phyloP scores from a whole-genome alignment of 1,140 invertebrate genomes.

The Cyphomyrmex costatus region DNA sequence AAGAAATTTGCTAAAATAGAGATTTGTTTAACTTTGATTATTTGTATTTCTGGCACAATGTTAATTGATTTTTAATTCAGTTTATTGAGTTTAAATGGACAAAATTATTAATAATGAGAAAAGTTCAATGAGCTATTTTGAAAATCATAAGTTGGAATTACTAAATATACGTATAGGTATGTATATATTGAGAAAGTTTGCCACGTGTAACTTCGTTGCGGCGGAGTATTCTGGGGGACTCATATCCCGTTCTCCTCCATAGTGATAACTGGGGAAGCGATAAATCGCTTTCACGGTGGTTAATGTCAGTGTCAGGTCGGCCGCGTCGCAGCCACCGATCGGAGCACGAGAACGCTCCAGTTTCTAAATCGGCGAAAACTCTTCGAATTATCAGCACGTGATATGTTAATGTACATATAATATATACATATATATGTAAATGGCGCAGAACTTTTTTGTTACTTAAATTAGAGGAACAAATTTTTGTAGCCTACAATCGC shows the following conservation, averaged over 20 bases:
- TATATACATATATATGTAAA: background rate
- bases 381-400: background rate
- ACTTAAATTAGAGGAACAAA: background rate
- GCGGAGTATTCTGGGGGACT: conserved; percentile 7
- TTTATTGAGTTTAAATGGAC: background rate
- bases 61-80: conserved; percentile 10
- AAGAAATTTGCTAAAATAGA: background rate
- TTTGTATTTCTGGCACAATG: background rate
- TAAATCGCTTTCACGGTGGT: conserved; percentile 79
- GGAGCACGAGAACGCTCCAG: conserved; percentile 20
- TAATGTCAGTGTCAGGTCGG: conserved; percentile 79
- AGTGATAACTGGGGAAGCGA: conserved; percentile 71
- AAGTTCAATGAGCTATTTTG: background rate
- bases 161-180: background rate
- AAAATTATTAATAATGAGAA: background rate
- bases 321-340: conserved; percentile 40
- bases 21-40: background rate
- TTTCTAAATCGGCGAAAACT: conserved; percentile 62
- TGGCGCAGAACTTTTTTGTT: background rate
- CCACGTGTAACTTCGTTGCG: conserved; percentile 5
- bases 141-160: background rate
- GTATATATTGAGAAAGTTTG: background rate
- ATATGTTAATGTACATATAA: background rate
- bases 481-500: background rate
- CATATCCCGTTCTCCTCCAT: conserved; percentile 18